These are phyloP conservation scores for Lucilia cuprina DNA, from an alignment of 1,140 invertebrate genomes.

Conservation along the genomic window DNA sequence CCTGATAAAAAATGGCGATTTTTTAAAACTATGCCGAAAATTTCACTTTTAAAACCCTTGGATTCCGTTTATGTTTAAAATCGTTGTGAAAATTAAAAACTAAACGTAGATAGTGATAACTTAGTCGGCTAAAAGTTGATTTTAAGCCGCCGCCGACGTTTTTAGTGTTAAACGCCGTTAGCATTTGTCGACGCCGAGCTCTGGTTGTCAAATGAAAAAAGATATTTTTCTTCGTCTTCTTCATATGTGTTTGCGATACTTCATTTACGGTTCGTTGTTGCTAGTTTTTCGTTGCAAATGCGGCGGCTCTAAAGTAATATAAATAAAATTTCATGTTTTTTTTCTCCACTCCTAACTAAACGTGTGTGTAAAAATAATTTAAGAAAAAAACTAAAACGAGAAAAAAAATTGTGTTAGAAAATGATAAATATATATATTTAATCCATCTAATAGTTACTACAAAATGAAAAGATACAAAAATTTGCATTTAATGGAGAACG, in stretches of 20 bases:
- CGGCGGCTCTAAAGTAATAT: background rate
- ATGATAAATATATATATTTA: background rate
- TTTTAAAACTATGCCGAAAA: too few species aligned
- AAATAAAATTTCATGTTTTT: background rate
- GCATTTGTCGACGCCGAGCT: too few species aligned
- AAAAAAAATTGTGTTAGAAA: background rate
- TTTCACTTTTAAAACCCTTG: too few species aligned
- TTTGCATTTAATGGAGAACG: background rate
- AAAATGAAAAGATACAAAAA: background rate
- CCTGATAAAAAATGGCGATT: too few species aligned
- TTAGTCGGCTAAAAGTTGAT: too few species aligned
- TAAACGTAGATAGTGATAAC: too few species aligned
- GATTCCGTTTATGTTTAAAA: too few species aligned
- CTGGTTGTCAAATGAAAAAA: conserved; percentile 5
- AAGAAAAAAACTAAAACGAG: background rate
- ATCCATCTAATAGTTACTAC: background rate
- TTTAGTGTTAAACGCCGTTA: too few species aligned
- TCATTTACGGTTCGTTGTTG: conserved; percentile 17
- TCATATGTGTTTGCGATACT: conserved; percentile 8
- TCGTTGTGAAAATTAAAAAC: too few species aligned
- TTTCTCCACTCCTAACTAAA: background rate
- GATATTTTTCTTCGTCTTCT: background rate
- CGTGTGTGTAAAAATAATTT: background rate
- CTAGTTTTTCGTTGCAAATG: conserved; percentile 16
- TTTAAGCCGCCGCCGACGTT: too few species aligned